Conservation (phyloP, 2,888 invertebrate species). For the Choreutis nemorana region DNA sequence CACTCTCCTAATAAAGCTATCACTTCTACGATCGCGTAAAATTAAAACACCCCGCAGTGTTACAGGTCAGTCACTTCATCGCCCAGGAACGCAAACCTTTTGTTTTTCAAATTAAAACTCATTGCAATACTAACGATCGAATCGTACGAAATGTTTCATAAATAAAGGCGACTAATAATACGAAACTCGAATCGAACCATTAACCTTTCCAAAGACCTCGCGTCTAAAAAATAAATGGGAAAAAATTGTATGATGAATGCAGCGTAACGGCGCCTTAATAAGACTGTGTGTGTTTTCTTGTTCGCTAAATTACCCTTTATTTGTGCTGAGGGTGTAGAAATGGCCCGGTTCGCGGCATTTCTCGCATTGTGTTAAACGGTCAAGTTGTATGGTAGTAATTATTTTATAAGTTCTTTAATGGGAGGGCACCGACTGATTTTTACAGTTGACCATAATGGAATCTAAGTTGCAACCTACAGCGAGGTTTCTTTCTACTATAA, state of each 20-base stretch:
- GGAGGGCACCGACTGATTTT: too few relatives aligned
- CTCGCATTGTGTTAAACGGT: constrained; percentile 18
- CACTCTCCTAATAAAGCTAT: constrained; percentile 14
- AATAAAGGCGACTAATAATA: constrained; percentile 14
- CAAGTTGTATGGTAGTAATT: neutral
- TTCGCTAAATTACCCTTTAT: constrained; percentile 32
- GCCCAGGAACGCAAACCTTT: constrained; percentile 24
- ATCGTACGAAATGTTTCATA: constrained; percentile 11
- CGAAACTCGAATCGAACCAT: constrained; percentile 24
- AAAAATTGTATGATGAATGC: constrained; percentile 28
- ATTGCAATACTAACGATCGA: neutral
- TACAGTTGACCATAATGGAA: too few relatives aligned
- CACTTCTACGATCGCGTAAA: constrained; percentile 15
- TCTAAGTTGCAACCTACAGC: too few relatives aligned
- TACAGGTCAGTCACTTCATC: constrained; percentile 29
- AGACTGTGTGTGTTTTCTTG: constrained; percentile 30
- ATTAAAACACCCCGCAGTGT: constrained; percentile 27
- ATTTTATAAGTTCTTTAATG: too few relatives aligned
- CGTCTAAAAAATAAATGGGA: constrained; percentile 24
- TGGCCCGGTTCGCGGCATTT: constrained; percentile 16
- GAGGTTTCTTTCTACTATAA: too few relatives aligned
- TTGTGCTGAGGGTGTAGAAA: constrained; percentile 21
- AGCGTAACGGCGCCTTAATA: constrained; percentile 34
- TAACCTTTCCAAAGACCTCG: constrained; percentile 29
- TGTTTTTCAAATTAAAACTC: constrained; percentile 5